Base-by-base conservation (phyloP, 2,888 invertebrate species). In the Heterodera filipjevi region DNA sequence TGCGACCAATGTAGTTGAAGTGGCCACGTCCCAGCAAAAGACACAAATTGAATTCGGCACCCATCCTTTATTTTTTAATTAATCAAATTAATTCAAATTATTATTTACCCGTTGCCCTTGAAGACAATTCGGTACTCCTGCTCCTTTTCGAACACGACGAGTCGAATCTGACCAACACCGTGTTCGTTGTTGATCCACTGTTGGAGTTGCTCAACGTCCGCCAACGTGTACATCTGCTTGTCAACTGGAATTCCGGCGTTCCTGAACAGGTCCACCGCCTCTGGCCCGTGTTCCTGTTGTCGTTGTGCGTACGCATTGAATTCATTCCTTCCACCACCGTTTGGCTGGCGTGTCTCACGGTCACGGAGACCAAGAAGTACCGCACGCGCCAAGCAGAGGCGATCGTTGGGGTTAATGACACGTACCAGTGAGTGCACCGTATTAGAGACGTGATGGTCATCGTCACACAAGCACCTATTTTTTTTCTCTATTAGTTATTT, bases 101-200 rank as follows among this genome's bases (percentile, higher is more conserved):
- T 10, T 14, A 35, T 27, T 53, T 10, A 72, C 53, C 46, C 73
- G 22, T 19, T 10, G 19, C 73, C 73, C 5, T 73, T 73, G 64
- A n/a, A 73, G 14, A 44, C 44, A 73, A 73, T 73, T 2, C 27
- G 19, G 27, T 73, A 73, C 14, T 73, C 39, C n/a, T 44, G 14
- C 27, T 73, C 73, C 33, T 39, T 46, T 5, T 73, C 22, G 32
- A 73, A 73, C 3, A 73, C 44, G 30, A 44, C 46, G 3, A 73
- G 53, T 22, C 73, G 73, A 27, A 73, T 32, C 22, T 72, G 30
- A 3, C 53, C 72, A 2, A 19, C 12, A 16, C 46, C 72, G 32
- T 35, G 16, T 8, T 22, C 22, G 32, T 72, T 53, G 53, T 35
- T 72, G 5, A 72, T 5, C 30, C 22, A 39, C 27, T 6, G 33